Evolutionary conservation across 2,888 invertebrate species (phyloP).

Genomic region (Maniola hyperantus): DNA sequence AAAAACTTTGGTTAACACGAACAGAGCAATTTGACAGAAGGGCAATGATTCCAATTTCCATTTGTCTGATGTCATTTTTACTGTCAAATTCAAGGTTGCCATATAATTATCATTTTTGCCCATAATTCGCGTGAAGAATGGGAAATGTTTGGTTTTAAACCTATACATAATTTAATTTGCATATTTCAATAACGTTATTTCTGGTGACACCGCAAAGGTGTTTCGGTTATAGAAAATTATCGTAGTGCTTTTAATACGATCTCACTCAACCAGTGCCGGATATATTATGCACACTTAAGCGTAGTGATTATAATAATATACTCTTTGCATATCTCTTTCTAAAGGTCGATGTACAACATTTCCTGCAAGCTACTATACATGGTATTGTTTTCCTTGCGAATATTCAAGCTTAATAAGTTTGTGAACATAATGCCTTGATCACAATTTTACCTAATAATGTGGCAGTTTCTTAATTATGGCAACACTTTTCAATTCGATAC

Average conservation of each 20-base stretch:
- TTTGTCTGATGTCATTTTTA: background rate
- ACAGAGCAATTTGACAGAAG: constrained; percentile 61
- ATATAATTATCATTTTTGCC: background rate
- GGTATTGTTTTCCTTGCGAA: too few relatives aligned
- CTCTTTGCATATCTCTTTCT: too few relatives aligned
- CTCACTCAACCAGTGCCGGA: too few relatives aligned
- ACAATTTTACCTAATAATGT: background rate
- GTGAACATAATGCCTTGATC: background rate
- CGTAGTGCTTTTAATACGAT: too few relatives aligned
- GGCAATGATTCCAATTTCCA: constrained; percentile 28
- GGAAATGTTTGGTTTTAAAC: background rate
- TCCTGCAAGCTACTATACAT: too few relatives aligned
- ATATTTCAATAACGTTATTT: too few relatives aligned
- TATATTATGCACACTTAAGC: too few relatives aligned
- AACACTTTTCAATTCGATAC: background rate
- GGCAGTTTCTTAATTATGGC: background rate
- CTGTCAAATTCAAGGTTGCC: constrained; percentile 2
- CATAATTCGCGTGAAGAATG: background rate
- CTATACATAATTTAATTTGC: background rate
- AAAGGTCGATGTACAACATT: too few relatives aligned
- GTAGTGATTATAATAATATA: too few relatives aligned
- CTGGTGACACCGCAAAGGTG: too few relatives aligned
- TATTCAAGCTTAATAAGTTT: background rate
- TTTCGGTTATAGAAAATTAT: too few relatives aligned
- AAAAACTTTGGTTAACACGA: constrained; percentile 62